Evolutionary conservation across 2,888 invertebrate species (phyloP).

Genomic region (Pelosia muscerda): DNA sequence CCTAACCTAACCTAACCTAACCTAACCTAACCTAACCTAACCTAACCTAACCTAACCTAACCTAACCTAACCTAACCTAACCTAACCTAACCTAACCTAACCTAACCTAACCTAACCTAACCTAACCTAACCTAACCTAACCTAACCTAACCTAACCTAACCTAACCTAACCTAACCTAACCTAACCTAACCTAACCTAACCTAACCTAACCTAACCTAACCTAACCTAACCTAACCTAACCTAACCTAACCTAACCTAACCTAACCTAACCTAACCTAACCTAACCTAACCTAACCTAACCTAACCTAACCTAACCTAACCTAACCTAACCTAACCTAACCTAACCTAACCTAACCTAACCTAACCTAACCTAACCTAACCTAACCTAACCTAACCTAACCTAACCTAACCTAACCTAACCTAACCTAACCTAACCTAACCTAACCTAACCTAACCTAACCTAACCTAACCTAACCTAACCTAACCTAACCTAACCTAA

Average conservation of each 20-base stretch:
- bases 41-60: conserved; percentile 42
- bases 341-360: conserved; percentile 44
- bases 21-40: conserved; percentile 42
- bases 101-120: conserved; percentile 37
- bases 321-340: conserved; percentile 30
- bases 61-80: conserved; percentile 42
- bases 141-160: conserved; percentile 34
- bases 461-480: no score
- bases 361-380: conserved; percentile 46
- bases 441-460: no score
- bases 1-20: conserved; percentile 37
- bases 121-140: conserved; percentile 35
- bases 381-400: conserved; percentile 42
- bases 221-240: conserved; percentile 33
- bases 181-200: conserved; percentile 23
- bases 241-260: conserved; percentile 46
- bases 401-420: conserved; percentile 41
- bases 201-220: conserved; percentile 28
- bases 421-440: conserved; percentile 48
- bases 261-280: conserved; percentile 60
- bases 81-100: conserved; percentile 42
- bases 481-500: no score
- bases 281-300: conserved; percentile 39
- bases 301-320: conserved; percentile 9
- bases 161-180: conserved; percentile 18